Conservation (phyloP, 2,888 invertebrate genomes). For the Eupithecia inturbata region DNA sequence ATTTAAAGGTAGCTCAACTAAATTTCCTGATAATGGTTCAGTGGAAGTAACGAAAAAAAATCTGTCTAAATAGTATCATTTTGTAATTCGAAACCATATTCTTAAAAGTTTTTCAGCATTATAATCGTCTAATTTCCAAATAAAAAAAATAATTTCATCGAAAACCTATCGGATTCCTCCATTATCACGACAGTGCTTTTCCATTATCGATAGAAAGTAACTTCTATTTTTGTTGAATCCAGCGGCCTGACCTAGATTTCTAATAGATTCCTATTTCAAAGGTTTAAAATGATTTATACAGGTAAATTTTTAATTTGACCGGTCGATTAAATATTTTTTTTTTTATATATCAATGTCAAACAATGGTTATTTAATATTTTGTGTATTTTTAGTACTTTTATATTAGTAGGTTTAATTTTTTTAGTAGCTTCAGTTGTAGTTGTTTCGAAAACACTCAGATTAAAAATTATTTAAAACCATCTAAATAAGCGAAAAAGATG, state of each 20-base stretch:
- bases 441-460: not conserved
- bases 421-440: not conserved
- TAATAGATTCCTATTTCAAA: not conserved
- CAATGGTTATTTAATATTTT: too few relatives aligned
- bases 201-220: slow-evolving; percentile 8
- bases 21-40: too few relatives aligned
- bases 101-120: not conserved
- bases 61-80: not conserved
- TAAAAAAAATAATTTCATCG: not conserved
- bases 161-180: not conserved
- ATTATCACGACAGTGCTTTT: slow-evolving; percentile 9
- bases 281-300: not conserved
- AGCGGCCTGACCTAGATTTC: not conserved
- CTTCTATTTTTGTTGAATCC: slow-evolving; percentile 5
- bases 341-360: too few relatives aligned
- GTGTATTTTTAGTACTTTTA: too few relatives aligned
- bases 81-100: not conserved
- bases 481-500: not conserved
- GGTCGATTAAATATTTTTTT: too few relatives aligned
- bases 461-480: too few relatives aligned
- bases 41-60: not conserved
- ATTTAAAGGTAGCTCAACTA: too few relatives aligned
- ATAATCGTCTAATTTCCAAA: not conserved
- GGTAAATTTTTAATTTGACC: too few relatives aligned
- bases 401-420: too few relatives aligned